Conservation (phyloP, 2,888 invertebrate genomes). For the Magallana nippona region DNA sequence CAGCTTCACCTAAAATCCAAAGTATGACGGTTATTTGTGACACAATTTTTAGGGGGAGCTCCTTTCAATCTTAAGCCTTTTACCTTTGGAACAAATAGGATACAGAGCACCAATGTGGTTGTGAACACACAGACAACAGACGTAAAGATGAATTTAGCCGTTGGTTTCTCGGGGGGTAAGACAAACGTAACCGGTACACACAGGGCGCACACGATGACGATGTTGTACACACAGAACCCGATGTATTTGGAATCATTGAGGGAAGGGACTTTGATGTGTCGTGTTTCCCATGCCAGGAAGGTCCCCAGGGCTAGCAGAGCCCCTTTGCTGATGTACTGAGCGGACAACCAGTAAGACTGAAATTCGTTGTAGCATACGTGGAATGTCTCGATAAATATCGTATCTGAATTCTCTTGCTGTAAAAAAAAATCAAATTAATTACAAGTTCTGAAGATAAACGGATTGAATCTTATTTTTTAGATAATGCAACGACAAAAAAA, state of each 20-base stretch:
- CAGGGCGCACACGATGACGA: slow-evolving; percentile 63
- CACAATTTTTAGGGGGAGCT: too few relatives aligned
- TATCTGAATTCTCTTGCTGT: slow-evolving; percentile 45
- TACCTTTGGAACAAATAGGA: slow-evolving; percentile 71
- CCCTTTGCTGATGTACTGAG: slow-evolving; percentile 66
- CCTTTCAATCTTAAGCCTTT: neutral
- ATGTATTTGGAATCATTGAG: slow-evolving; percentile 70
- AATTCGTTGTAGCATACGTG: slow-evolving; percentile 46
- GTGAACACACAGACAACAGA: slow-evolving; percentile 62
- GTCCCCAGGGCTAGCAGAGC: slow-evolving; percentile 67
- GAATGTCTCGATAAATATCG: slow-evolving; percentile 47
- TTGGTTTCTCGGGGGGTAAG: slow-evolving; percentile 57
- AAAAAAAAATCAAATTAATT: neutral
- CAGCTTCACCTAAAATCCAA: neutral
- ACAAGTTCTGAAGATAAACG: too few relatives aligned
- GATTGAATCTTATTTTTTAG: too few relatives aligned
- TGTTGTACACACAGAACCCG: slow-evolving; percentile 71
- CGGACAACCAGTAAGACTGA: slow-evolving; percentile 62
- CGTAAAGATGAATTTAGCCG: slow-evolving; percentile 58
- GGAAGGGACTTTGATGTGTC: slow-evolving; percentile 61
- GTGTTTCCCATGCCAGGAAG: slow-evolving; percentile 71
- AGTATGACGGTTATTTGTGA: too few relatives aligned
- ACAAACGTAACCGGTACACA: slow-evolving; percentile 61
- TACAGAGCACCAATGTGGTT: slow-evolving; percentile 63
- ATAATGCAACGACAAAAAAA: too few relatives aligned